Base-by-base conservation (phyloP, 2,113 vertebrate species). In the Chloropsis hardwickii region DNA sequence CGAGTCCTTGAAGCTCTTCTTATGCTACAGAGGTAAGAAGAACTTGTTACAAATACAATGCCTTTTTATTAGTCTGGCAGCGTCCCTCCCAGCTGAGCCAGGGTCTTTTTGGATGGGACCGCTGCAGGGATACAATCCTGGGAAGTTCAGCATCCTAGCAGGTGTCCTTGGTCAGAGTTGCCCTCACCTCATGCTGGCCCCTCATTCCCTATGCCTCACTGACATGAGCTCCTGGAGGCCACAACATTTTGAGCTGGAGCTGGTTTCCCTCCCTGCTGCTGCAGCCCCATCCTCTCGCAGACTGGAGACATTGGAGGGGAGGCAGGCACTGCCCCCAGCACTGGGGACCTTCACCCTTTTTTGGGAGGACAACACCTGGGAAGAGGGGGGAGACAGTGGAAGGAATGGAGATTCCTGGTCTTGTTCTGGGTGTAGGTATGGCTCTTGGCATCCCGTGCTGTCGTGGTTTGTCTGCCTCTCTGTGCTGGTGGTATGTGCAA, bases 401-500 rank as follows among this genome's bases (percentile, higher is more conserved):
- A 74, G 37, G 53, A n/a, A 14, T n/a, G 11, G 25, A 45, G 37
- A 12, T 22, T 50, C 11, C 17, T 3, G 2, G 40, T 60, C 40
- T 70, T 5, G 3, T 25, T 57, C 15, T 54, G 47, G 23, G 14
- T 70, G 28, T 28, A 50, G 67, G 23, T 33, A 15, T 3, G 11
- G 44, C 21, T 82, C 22, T 37, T 27, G 40, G 29, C 35, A 67
- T 39, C 24, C 35, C 0, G 0, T 22, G 27, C 31, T 27, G 14
- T 5, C 0, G 1, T 2, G 20, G 29, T 74, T 37, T 4, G 2
- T 29, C 29, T 91, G 60, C 21, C 42, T 84, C 40, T 61, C 1
- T 0, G 11, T 78, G 56, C 44, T 3, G 10, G 39, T 0, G 9
- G 67, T 44, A 51, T 0, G 3, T 51, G 23, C 42, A 78, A n/a